These are phyloP conservation scores for Drosophila novamexicana DNA, from an alignment of 1,140 invertebrate genomes.

Conservation along the genomic window DNA sequence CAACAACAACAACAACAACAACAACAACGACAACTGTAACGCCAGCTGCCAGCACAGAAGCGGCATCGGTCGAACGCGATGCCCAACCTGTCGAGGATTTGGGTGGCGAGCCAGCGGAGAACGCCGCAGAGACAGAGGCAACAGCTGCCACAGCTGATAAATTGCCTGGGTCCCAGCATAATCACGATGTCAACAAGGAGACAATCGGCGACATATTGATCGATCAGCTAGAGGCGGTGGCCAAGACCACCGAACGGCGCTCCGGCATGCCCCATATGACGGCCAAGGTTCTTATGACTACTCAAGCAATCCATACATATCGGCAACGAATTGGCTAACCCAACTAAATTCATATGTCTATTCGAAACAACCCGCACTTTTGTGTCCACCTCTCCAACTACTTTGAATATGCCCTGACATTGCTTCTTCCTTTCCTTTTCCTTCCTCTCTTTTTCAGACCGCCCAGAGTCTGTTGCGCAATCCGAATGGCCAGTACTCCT, in stretches of 20 bases:
- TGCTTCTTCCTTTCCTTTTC: background rate
- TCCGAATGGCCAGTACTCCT: conserved; percentile 87
- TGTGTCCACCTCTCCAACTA: background rate
- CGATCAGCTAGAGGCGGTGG: conserved; percentile 62
- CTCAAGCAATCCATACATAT: conserved; percentile 22
- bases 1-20: conserved; percentile 36
- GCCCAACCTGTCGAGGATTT: conserved; percentile 3
- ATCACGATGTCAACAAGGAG: conserved; percentile 67
- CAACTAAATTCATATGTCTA: conserved; percentile 35
- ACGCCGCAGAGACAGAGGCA: background rate
- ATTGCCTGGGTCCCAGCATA: conserved; percentile 17
- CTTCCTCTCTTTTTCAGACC: conserved; percentile 55
- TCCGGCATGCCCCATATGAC: conserved; percentile 57
- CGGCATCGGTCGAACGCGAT: background rate
- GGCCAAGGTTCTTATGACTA: conserved; percentile 72
- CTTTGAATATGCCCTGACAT: background rate
- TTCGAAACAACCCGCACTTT: conserved; percentile 13
- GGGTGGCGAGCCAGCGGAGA: background rate
- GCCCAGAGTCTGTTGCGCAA: conserved; percentile 80
- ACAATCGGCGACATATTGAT: conserved; percentile 69
- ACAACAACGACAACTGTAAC: conserved; percentile 34
- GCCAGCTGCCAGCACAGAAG: conserved; percentile 17
- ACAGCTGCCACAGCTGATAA: background rate
- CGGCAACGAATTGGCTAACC: conserved; percentile 50
- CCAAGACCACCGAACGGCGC: conserved; percentile 65